Conservation (phyloP, 2,888 invertebrate species). For the Himalopsyche japonica region DNA sequence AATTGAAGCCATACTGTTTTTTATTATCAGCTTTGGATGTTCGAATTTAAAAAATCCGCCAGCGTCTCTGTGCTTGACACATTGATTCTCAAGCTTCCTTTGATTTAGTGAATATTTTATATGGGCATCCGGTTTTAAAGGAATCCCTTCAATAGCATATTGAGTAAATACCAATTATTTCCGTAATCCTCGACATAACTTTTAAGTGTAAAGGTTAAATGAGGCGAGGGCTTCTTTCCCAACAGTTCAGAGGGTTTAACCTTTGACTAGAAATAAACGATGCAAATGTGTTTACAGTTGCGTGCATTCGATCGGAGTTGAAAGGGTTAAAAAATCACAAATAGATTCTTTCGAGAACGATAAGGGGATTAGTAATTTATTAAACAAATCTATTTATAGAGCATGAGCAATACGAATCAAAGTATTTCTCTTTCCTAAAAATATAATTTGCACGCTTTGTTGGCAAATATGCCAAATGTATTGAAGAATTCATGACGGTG, state of each 20-base stretch:
- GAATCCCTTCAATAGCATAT: not conserved
- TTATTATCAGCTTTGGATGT: not conserved
- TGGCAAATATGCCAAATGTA: too few species aligned
- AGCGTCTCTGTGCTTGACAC: not conserved
- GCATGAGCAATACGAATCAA: not conserved
- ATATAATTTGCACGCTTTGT: too few species aligned
- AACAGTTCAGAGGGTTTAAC: conserved; percentile 18
- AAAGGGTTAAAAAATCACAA: not conserved
- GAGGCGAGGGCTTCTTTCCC: not conserved
- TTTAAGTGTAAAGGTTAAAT: not conserved
- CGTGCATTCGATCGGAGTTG: not conserved
- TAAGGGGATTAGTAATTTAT: not conserved
- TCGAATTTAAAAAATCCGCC: not conserved
- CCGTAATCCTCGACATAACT: not conserved
- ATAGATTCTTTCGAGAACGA: not conserved
- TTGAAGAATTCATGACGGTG: too few species aligned
- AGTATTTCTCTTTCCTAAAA: too few species aligned
- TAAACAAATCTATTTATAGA: not conserved
- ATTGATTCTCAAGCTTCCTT: not conserved
- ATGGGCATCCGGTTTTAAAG: not conserved
- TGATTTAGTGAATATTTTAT: not conserved
- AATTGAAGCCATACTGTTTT: not conserved
- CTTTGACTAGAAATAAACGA: not conserved
- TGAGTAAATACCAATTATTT: not conserved
- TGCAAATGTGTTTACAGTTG: conserved; percentile 14